Base-by-base conservation (phyloP, 2,888 invertebrate species). In the Idaea straminata region DNA sequence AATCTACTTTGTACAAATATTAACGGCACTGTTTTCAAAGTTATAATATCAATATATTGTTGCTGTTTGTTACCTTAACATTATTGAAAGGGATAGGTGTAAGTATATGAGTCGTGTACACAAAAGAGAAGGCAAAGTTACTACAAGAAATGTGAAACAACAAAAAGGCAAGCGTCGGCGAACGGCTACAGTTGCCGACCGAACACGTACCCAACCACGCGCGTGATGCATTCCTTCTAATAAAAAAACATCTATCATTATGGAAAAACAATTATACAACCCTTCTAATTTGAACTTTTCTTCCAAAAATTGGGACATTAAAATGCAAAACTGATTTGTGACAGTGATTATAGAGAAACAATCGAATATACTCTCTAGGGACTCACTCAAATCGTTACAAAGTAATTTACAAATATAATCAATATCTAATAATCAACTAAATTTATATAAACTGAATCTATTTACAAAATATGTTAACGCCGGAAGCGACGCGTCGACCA, bases 281-380 rank as follows among this genome's bases (percentile, higher is more conserved):
- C 84, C 77, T 80, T 83, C 78, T 82, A 86, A 86, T 87, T 89
- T 86, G 80, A 87, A 89, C 83, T 79, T 80, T 82, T 82, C 74
- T 76, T 74, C 76, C 76, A 79, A 78, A 86, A 85, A 83, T 74
- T 76, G 85, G 84, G 80, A 81, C 73, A 73, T 83, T 63, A 73
- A 84, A 89, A 89, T 89, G 89, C 88, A 88, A 87, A 85, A 88
- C 89, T 89, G 88, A 89, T 91, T 92, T 91, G 91, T 92, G 92
- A 92, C 91, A 85, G 85, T 90, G 85, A 86, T 87, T 81, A 80
- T 83, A 86, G 80, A 88, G 81, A 88, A 87, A 87, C 86, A 86
- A 86, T 87, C 78, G 75, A 84, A 84, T 85, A 88, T 83, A 83
- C 79, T 86, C 85, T 86, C 85, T 86, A 86, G 82, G 84, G 89